A percentile compares a stretch with the other conserved stretches of the same genome.
Evolutionary conservation across 2,113 vertebrate species (phyloP).

Genomic region (Platysternon megacephalum): DNA sequence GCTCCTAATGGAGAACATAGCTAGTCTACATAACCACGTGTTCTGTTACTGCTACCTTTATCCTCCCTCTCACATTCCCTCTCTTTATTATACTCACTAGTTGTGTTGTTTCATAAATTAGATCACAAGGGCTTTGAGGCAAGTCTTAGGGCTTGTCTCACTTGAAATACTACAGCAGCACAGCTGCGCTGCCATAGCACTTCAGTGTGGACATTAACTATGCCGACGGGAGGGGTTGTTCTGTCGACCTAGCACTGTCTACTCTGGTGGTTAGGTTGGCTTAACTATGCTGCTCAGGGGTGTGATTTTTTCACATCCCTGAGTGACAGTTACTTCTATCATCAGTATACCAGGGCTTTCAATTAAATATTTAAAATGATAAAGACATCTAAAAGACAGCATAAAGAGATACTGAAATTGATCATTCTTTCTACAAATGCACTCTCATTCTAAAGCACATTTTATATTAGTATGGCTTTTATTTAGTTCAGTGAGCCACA

Average conservation of each 20-base stretch:
- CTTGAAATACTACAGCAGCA: too few species aligned
- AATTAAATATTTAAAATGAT: conserved; percentile 61
- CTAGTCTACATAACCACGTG: neutral
- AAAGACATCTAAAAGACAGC: conserved; percentile 1
- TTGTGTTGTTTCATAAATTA: neutral
- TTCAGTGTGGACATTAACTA: too few species aligned
- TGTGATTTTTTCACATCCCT: too few species aligned
- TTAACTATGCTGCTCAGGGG: too few species aligned
- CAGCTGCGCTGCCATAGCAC: too few species aligned
- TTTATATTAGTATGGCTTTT: conserved; percentile 22
- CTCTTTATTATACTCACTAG: neutral
- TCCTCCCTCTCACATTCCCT: neutral
- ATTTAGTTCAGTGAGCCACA: neutral
- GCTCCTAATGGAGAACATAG: neutral
- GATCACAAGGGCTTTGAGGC: neutral
- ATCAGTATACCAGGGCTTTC: conserved; percentile 36
- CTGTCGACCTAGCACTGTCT: too few species aligned
- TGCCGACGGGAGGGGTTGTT: too few species aligned
- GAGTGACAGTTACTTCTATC: conserved; percentile 39
- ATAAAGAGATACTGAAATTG: conserved; percentile 14
- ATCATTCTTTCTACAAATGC: conserved; percentile 5
- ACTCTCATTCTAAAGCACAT: conserved; percentile 37
- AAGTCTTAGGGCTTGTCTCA: neutral
- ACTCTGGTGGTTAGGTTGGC: too few species aligned
- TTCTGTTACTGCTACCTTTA: neutral